Conservation (phyloP, 2,888 invertebrate species). For the Lagria hirta region DNA sequence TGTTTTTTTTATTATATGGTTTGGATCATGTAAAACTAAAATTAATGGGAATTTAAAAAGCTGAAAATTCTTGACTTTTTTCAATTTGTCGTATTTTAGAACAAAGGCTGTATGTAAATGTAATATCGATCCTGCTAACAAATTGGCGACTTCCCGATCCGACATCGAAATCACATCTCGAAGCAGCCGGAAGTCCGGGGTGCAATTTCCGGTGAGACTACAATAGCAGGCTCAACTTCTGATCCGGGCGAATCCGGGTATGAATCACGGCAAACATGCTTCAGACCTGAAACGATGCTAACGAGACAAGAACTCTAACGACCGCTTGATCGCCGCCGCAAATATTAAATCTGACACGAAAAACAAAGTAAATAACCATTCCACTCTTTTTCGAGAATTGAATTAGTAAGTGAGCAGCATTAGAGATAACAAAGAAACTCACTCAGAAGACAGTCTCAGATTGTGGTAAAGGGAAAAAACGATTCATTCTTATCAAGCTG, state of each 20-base stretch:
- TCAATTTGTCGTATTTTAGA: conserved; percentile 13
- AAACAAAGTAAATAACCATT: conserved; percentile 6
- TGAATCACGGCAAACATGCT: conserved; percentile 44
- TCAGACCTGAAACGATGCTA: conserved; percentile 19
- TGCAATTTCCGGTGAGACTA: conserved; percentile 48
- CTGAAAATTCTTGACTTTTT: too few relatives aligned
- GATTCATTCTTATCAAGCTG: conserved; percentile 30
- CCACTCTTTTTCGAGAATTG: conserved; percentile 19
- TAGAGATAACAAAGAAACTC: conserved; percentile 31
- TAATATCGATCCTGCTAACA: conserved; percentile 42
- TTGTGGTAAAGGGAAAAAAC: conserved; percentile 28
- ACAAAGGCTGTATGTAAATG: conserved; percentile 27
- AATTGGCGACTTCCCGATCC: conserved; percentile 49
- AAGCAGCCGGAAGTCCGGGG: conserved; percentile 49
- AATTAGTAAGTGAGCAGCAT: conserved; percentile 35
- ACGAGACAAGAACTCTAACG: conserved; percentile 25
- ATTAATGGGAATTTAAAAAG: too few relatives aligned
- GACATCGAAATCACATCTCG: conserved; percentile 45
- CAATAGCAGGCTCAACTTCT: conserved; percentile 42
- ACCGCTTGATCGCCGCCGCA: conserved; percentile 19
- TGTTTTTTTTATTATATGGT: too few relatives aligned
- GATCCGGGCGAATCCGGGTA: conserved; percentile 44
- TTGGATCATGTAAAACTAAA: too few relatives aligned
- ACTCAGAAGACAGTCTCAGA: conserved; percentile 31
- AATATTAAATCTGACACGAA: conserved; percentile 17